Base-by-base conservation (phyloP, 2,888 invertebrate genomes). In the Alloscopus bannaensis region DNA sequence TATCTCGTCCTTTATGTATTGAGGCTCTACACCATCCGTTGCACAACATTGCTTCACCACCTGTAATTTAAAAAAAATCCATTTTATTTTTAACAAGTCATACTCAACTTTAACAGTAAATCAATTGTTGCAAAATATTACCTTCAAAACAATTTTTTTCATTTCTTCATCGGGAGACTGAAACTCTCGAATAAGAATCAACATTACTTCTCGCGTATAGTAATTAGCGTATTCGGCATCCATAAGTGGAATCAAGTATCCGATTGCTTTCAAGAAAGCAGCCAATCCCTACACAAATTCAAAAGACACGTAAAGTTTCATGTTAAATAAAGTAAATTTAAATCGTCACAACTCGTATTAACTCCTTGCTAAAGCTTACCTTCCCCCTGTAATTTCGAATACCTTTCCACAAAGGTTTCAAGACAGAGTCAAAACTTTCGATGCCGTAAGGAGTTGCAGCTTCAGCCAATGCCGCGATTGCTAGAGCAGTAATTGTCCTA, bases 151-250 rank as follows among this genome's bases (percentile, higher is more conserved):
- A 90, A 99, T 99, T 88, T 99, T 99, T 89, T 99, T 99, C 99
- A 99, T 99, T 91, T 99, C 99, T 89, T 99, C 99, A 89, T 99
- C 99, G 0, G 99, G 99, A 75, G 99, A 99, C 89, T 98, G 98
- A 89, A 99, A 99, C 91, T 99, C 99, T 89, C 99, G 93, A 87
- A 99, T 99, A 28, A 99, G 91, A 89, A 99, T 99, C 89, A 97
- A 90, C 98, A 98, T 98, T 88, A 98, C 99, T 93, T 99, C 99
- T 86, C 98, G 92, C 0, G 99, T 99, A 88, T 99, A 99, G 89
- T 99, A 99, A 89, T 98, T 99, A 0, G 99, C 99, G 87, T 99
- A 99, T 89, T 99, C 99, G 73, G 98, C 98, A 88, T 99, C 99
- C 99, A 99, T 99, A 81, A 99, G 91, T 0, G 99, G 99, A 86